Base-by-base conservation (phyloP, 2,888 invertebrate species). In the Pseudolycoriella hygida region DNA sequence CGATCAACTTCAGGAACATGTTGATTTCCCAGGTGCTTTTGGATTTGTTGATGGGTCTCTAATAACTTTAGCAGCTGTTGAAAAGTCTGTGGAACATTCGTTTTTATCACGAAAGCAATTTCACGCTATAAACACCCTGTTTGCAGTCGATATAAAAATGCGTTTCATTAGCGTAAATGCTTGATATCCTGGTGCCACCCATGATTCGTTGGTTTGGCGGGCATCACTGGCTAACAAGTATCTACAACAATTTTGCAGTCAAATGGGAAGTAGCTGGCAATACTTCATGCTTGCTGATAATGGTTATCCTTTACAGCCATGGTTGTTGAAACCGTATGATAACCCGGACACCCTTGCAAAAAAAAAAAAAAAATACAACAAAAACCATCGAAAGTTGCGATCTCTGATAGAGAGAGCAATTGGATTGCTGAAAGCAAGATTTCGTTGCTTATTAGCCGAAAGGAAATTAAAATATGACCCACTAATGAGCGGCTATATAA, bases 21-120 rank as follows among this genome's bases (percentile, higher is more conserved):
- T n/a, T 15, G 31, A 20, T 10, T 25, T 42, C 8, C 37, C 43
- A 4, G 34, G 34, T 19, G 14, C 20, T 12, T 8, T 43, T 3
- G 43, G 37, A 5, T 17, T 43, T 12, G 19, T 43, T 14, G 43
- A 43, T 14, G 43, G 43, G 3, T 37, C 43, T 3, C 43, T 37
- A 19, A 15, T 43, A 2, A 20, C 37, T 14, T 2, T 43, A 10
- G 11, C 43, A 5, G 30, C 25, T 12, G 5, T 43, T 12, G 18
- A 18, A 18, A 37, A 37, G 14, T 12, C 10, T 2, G 15, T 34
- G 2, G 43, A 43, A 20, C 11, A 19, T 34, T 34, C 37, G 11
- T 43, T 14, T 20, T n/a, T 43, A 12, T 37, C 34, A 19, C 17
- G 43, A 11, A 43, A 43, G 14, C 19, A 20, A 18, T 43, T 20